phyloP scores from a whole-genome alignment of 2,113 vertebrate species.

The Bufo bufo region DNA sequence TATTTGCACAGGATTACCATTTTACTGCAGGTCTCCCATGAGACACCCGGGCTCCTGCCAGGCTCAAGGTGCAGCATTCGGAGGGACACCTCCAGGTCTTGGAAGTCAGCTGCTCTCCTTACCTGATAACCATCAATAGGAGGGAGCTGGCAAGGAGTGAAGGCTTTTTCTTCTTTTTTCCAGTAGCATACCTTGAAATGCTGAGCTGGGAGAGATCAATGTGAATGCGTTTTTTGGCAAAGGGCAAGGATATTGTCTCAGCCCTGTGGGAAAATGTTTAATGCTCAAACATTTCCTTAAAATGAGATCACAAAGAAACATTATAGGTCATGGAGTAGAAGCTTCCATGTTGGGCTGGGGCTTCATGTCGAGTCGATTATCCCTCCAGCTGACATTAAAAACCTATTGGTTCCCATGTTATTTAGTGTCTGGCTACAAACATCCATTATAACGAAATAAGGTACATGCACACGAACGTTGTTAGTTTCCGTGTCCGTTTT shows the following conservation, averaged over 20 bases:
- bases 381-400: no score
- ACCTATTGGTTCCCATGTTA: no score
- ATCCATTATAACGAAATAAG: no score
- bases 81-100: not conserved
- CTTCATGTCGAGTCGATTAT: no score
- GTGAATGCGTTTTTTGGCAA: conserved; percentile 69
- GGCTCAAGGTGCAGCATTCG: not conserved
- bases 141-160: conserved; percentile 60
- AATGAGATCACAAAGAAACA: conserved; percentile 70
- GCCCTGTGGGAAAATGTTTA: conserved; percentile 77
- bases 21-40: conserved; percentile 1
- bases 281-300: conserved; percentile 72
- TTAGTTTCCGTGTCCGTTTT: no score
- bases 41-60: not conserved
- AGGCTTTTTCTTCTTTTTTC: conserved; percentile 63
- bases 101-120: conserved; percentile 61
- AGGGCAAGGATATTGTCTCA: conserved; percentile 73
- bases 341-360: not conserved
- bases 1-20: conserved; percentile 34
- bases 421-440: no score
- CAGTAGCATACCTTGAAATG: conserved; percentile 70
- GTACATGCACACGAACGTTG: no score
- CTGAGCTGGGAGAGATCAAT: conserved; percentile 61
- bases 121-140: conserved; percentile 64
- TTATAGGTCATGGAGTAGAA: conserved; percentile 58